Base-by-base conservation (phyloP, 2,888 invertebrate species). In the Nymphalis urticae region DNA sequence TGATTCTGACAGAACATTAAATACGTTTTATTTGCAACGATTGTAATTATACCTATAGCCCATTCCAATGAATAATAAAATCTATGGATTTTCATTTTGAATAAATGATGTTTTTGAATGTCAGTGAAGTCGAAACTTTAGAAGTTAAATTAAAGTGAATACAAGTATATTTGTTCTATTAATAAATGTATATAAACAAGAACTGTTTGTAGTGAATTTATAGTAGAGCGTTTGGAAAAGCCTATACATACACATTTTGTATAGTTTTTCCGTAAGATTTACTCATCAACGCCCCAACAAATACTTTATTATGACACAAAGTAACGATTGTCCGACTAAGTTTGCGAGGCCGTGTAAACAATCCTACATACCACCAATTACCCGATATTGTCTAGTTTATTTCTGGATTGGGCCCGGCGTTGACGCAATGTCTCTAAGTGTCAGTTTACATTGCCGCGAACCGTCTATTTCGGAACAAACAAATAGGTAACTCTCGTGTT, bases 351-450 rank as follows among this genome's bases (percentile, higher is more conserved):
- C 75, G 68, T 53, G 68, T 72, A 71, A 75, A 76, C 75, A 72
- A 64, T 66, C 69, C 68, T 56, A 71, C 72, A 69, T 70, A 69
- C 73, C 74, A 72, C 73, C 77, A 77, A 77, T 77, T 77, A 76
- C 74, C 68, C 75, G 69, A 75, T 75, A 76, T 76, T 75, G 76
- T 75, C 75, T 76, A 74, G 76, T 75, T 77, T 77, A 77, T 76
- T 77, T 75, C 76, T 76, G 77, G 73, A 71, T 63, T 73, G 75
- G 75, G 77, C 74, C 74, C 69, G 75, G 76, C 76, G 71, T 72
- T 77, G 77, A 76, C 77, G 76, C 70, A 75, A 75, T 77, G 70
- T 69, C 70, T 72, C 65, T 58, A 17, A 53, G 58, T 19, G 42
- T 51, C 59, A 61, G 48, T 72, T 62, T 66, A 66, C 72, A 68